These are phyloP conservation scores for Xestia xanthographa DNA, from an alignment of 2,888 invertebrate species.

Conservation along the genomic window DNA sequence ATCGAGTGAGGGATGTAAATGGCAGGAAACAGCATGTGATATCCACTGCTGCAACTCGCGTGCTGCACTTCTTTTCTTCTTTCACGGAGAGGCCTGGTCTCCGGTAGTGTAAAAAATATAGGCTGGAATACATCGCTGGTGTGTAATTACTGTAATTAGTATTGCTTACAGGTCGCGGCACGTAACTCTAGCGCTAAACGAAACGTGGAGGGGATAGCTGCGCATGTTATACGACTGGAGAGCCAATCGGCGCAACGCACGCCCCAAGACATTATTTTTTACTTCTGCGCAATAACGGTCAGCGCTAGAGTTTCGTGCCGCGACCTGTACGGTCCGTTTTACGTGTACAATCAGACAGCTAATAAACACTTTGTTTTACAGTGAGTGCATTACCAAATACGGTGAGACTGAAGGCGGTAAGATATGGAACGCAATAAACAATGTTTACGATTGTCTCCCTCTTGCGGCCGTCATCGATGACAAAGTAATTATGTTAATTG, in stretches of 20 bases:
- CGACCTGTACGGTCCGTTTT: too few species aligned
- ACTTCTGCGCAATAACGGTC: too few species aligned
- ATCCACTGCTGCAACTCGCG: neutral
- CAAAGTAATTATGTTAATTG: constrained; percentile 80
- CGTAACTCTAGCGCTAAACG: too few species aligned
- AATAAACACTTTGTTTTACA: constrained; percentile 74
- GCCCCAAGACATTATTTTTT: too few species aligned
- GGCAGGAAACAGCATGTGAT: neutral
- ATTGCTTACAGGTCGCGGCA: too few species aligned
- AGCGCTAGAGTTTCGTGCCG: too few species aligned
- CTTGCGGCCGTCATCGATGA: constrained; percentile 94
- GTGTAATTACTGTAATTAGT: neutral
- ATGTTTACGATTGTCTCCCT: constrained; percentile 93
- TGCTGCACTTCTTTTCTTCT: neutral
- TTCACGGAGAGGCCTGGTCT: neutral
- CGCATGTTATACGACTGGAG: too few species aligned
- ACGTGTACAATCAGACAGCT: neutral
- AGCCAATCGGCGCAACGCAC: too few species aligned
- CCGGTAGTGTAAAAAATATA: neutral
- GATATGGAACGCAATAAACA: constrained; percentile 93
- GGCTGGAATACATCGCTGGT: neutral
- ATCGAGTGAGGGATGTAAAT: neutral
- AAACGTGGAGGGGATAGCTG: too few species aligned
- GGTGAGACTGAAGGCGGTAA: constrained; percentile 91
- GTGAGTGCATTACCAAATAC: constrained; percentile 93